Percentiles rank a stretch among this genome's conserved stretches.
Evolutionary conservation across 2,797 vertebrate genomes (phyloP).

Genomic region (Clarias laeviceps): DNA sequence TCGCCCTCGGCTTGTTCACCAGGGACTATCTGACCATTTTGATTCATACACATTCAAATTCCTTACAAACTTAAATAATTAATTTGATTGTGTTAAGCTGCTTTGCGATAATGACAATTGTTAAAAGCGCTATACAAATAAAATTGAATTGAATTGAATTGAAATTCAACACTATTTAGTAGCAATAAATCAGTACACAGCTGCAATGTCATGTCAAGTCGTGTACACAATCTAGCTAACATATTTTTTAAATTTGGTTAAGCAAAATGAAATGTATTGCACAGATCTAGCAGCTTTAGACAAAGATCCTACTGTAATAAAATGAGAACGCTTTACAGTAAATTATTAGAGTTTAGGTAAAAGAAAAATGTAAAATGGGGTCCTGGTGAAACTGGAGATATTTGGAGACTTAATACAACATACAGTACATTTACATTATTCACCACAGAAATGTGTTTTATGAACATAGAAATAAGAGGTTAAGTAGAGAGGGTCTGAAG

Average conservation of each 20-base stretch:
- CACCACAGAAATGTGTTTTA: background rate
- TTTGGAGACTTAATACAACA: background rate
- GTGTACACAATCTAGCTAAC: constrained; percentile 68
- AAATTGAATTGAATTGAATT: no score
- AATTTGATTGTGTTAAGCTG: no score
- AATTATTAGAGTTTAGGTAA: background rate
- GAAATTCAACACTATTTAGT: constrained; percentile 75
- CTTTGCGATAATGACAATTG: no score
- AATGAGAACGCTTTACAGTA: background rate
- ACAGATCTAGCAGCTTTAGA: constrained; percentile 60
- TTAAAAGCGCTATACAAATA: no score
- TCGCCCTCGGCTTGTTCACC: no score
- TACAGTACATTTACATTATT: background rate
- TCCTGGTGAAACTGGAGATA: background rate
- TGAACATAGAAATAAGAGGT: background rate
- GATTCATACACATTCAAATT: no score
- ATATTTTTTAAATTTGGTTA: background rate
- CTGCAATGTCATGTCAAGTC: constrained; percentile 67
- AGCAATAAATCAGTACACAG: constrained; percentile 62
- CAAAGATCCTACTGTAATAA: background rate
- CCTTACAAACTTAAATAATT: no score
- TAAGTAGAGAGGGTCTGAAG: background rate
- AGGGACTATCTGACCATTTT: no score
- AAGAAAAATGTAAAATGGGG: background rate
- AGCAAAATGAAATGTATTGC: constrained; percentile 51